Conservation (phyloP, 2,797 vertebrate species). For the Pygocentrus nattereri region DNA sequence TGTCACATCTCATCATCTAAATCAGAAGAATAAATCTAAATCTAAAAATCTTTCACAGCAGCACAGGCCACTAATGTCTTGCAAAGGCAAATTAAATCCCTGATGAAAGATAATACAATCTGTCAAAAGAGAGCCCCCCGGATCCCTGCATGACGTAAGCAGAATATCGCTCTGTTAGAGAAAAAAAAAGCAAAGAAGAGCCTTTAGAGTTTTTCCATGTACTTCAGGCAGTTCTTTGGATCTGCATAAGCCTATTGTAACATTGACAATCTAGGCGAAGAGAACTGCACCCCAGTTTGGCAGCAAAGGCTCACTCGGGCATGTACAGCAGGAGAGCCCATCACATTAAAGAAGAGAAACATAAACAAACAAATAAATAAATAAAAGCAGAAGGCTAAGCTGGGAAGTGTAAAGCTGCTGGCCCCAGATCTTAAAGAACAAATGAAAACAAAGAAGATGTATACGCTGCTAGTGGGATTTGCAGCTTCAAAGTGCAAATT, state of each 20-base stretch:
- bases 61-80: slow-evolving; percentile 4
- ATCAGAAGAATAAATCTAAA: not conserved
- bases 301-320: not conserved
- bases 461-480: slow-evolving; percentile 23
- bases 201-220: not conserved
- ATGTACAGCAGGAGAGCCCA: not conserved
- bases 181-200: not conserved
- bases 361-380: slow-evolving; percentile 1
- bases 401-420: slow-evolving; percentile 22
- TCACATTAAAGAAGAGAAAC: slow-evolving; percentile 15
- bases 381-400: not conserved
- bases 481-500: slow-evolving; percentile 25
- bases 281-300: not conserved
- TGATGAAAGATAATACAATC: slow-evolving; percentile 4
- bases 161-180: not conserved
- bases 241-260: slow-evolving; percentile 39
- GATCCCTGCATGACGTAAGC: not conserved
- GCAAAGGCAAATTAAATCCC: not conserved
- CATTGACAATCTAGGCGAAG: slow-evolving; percentile 26
- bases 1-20: slow-evolving; percentile 11
- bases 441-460: slow-evolving; percentile 10
- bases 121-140: not conserved
- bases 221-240: slow-evolving; percentile 4
- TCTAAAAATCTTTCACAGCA: not conserved
- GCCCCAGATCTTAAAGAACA: not conserved